phyloP scores from a whole-genome alignment of 53 echinoderm and acorn worm genomes.

The Actinopyga echinites region DNA sequence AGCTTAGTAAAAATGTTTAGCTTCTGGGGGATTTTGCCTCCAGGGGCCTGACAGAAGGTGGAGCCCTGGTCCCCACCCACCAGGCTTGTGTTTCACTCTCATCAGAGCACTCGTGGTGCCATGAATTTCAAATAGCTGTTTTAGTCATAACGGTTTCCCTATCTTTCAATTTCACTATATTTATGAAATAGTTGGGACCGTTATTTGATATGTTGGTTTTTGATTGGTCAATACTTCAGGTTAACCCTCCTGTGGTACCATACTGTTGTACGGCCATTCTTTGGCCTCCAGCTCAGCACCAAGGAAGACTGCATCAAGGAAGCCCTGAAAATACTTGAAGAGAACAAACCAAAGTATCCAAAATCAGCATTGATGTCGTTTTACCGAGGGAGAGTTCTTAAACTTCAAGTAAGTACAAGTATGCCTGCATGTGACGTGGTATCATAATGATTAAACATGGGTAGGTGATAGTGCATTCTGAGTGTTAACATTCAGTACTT shows the following conservation, averaged over 20 bases:
- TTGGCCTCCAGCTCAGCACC: slow-evolving; percentile 75
- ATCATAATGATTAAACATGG: too few species aligned
- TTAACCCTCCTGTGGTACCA: slow-evolving; percentile 96
- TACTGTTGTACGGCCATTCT: slow-evolving; percentile 95
- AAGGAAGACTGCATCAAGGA: slow-evolving; percentile 78
- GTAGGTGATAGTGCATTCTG: too few species aligned
- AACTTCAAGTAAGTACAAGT: slow-evolving; percentile 79
- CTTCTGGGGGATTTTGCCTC: too few species aligned
- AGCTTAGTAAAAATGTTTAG: too few species aligned
- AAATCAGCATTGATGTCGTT: slow-evolving; percentile 88
- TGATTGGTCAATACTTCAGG: slow-evolving; percentile 35
- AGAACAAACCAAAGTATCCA: slow-evolving; percentile 76
- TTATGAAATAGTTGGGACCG: not conserved
- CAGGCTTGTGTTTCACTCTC: too few species aligned
- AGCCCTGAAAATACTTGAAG: slow-evolving; percentile 74
- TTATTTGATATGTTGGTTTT: not conserved
- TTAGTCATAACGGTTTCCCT: not conserved
- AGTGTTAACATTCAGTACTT: too few species aligned
- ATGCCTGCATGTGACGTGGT: too few species aligned
- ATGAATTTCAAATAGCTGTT: too few species aligned
- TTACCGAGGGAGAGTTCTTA: slow-evolving; percentile 84
- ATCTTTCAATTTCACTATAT: not conserved
- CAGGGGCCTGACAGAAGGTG: too few species aligned
- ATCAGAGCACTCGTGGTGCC: too few species aligned
- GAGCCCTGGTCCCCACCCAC: too few species aligned